These are phyloP conservation scores for Zaprionus taronus DNA, from an alignment of 1,140 invertebrate genomes.

Conservation along the genomic window DNA sequence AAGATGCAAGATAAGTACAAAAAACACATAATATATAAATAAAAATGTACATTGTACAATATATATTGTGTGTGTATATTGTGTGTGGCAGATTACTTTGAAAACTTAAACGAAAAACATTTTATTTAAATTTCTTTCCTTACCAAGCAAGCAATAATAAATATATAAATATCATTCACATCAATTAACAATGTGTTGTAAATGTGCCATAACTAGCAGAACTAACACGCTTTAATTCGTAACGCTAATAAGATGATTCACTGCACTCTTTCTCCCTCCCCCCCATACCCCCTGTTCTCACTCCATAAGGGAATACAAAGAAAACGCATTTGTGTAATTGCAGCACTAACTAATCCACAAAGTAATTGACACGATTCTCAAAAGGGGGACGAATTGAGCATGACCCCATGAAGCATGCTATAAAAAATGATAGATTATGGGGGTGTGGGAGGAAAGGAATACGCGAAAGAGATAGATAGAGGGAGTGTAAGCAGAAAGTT, in stretches of 20 bases:
- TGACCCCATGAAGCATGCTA: slow-evolving; percentile 39
- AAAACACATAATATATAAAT: slow-evolving; percentile 4
- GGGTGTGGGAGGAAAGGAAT: neutral
- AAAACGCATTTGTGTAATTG: slow-evolving; percentile 9
- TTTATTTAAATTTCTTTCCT: no score
- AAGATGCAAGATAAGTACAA: slow-evolving; percentile 17
- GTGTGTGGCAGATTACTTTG: no score
- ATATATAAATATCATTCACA: no score
- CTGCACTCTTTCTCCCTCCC: neutral
- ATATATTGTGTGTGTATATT: no score
- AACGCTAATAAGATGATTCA: slow-evolving; percentile 1
- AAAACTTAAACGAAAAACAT: no score
- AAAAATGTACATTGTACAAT: no score
- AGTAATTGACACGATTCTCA: slow-evolving; percentile 28
- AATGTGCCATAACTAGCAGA: neutral
- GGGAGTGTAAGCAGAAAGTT: slow-evolving; percentile 9
- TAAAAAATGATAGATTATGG: slow-evolving; percentile 6
- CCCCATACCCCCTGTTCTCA: neutral
- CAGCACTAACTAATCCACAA: slow-evolving; percentile 10
- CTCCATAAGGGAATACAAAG: neutral
- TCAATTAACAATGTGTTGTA: neutral
- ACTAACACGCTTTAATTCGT: neutral
- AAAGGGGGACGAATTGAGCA: slow-evolving; percentile 6
- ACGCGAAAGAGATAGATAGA: neutral
- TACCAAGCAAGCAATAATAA: no score